Conservation (phyloP, 2,888 invertebrate genomes). For the Amiota minor region DNA sequence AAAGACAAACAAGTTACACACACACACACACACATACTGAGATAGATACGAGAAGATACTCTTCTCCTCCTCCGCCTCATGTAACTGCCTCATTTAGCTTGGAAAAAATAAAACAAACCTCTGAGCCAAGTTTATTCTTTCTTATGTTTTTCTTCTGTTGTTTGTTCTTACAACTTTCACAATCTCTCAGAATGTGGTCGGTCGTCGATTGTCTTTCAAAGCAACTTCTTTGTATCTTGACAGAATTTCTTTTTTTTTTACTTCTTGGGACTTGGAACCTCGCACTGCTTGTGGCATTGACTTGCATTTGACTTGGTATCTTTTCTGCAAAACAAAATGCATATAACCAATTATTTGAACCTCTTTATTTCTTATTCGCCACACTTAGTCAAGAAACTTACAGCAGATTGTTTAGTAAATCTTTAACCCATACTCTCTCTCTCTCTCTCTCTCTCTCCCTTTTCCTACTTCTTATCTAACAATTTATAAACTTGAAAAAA, state of each 20-base stretch:
- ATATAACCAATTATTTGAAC: slow-evolving; percentile 26
- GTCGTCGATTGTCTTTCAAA: background rate
- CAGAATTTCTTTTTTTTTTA: background rate
- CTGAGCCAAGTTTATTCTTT: background rate
- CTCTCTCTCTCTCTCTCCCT: background rate
- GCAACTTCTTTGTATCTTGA: background rate
- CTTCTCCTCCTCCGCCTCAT: too few species aligned
- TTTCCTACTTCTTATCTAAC: too few species aligned
- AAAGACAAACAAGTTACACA: background rate
- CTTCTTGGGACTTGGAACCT: background rate
- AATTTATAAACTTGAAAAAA: too few species aligned
- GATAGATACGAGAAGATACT: background rate
- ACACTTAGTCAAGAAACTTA: too few species aligned
- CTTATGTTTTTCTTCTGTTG: background rate
- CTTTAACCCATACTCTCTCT: background rate
- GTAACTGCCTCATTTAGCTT: background rate
- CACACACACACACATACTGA: background rate
- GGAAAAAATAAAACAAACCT: background rate
- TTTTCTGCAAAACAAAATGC: slow-evolving; percentile 10
- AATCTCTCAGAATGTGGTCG: background rate
- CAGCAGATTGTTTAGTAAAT: too few species aligned
- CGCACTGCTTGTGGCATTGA: too few species aligned
- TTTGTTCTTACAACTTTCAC: slow-evolving; percentile 19
- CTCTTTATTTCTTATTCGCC: background rate
- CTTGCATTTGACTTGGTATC: background rate